Percentiles rank a stretch among this genome's conserved stretches.
phyloP scores from a whole-genome alignment of 2,113 vertebrate genomes.

The Peromyscus leucopus region DNA sequence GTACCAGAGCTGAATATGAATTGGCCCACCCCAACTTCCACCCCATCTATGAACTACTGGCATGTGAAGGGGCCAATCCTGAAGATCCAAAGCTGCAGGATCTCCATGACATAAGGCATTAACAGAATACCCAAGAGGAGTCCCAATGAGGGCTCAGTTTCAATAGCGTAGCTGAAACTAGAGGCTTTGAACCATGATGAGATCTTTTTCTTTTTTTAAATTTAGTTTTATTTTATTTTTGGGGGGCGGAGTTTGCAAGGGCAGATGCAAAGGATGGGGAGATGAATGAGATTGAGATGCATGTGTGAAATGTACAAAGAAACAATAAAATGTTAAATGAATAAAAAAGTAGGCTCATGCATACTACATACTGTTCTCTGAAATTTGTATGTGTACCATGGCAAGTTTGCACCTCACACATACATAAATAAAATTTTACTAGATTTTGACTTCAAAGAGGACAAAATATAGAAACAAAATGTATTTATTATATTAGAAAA shows the following conservation, averaged over 20 bases:
- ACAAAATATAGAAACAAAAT: not conserved
- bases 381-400: no score
- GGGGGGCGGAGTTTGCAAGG: not conserved
- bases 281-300: not conserved
- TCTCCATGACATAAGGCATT: not conserved
- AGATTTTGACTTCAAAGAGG: not conserved
- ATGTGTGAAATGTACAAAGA: not conserved
- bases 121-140: not conserved
- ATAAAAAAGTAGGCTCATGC: not conserved
- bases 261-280: rapidly evolving
- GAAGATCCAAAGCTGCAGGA: not conserved
- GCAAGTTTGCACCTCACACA: not conserved
- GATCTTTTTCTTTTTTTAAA: not conserved
- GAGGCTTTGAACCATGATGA: not conserved
- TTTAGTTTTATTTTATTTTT: not conserved
- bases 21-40: not conserved
- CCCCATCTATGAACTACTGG: not conserved
- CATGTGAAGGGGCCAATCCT: not conserved
- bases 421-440: not conserved
- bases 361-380: not conserved
- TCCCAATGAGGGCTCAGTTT: not conserved
- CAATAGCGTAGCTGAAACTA: not conserved
- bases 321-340: not conserved
- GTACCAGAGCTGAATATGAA: not conserved
- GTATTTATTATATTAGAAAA: not conserved